phyloP scores from a whole-genome alignment of 2,888 invertebrate species.

The Sinodicranocentrus sp. region DNA sequence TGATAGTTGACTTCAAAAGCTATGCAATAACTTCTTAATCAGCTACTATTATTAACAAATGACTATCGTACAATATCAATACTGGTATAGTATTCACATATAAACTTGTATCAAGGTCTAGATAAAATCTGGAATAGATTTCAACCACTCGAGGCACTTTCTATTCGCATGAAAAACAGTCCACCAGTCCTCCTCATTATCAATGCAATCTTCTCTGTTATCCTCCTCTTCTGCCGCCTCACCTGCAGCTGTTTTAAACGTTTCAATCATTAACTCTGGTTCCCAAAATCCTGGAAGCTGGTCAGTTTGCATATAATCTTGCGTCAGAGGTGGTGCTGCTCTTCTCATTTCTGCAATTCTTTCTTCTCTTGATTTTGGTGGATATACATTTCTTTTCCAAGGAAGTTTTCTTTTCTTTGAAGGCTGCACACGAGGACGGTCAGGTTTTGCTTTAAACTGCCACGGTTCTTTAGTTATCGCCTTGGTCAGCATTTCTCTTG shows the following conservation, averaged over 20 bases:
- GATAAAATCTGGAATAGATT: constrained; percentile 64
- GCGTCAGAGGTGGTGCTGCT: constrained; percentile 54
- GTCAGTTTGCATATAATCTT: constrained; percentile 70
- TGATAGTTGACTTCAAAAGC: too few relatives aligned
- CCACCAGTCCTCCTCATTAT: constrained; percentile 51
- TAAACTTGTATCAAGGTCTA: too few relatives aligned
- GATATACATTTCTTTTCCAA: constrained; percentile 72
- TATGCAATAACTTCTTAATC: too few relatives aligned
- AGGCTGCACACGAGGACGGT: constrained; percentile 15
- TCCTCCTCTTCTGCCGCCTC: constrained; percentile 15
- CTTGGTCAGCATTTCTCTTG: background rate
- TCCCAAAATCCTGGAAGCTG: constrained; percentile 74
- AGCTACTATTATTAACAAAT: too few relatives aligned
- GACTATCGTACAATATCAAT: too few relatives aligned
- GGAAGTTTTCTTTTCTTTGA: constrained; percentile 50
- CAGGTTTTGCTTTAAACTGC: constrained; percentile 68
- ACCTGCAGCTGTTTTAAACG: constrained; percentile 63
- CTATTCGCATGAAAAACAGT: constrained; percentile 53
- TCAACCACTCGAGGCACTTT: constrained; percentile 69
- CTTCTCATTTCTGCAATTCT: constrained; percentile 67
- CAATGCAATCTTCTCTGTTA: background rate
- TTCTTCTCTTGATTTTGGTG: constrained; percentile 69
- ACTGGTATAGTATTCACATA: too few relatives aligned
- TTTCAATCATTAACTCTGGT: constrained; percentile 70
- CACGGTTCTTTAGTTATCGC: constrained; percentile 60